Base-by-base conservation (phyloP, 2,888 invertebrate genomes). In the Hydriomena furcata region DNA sequence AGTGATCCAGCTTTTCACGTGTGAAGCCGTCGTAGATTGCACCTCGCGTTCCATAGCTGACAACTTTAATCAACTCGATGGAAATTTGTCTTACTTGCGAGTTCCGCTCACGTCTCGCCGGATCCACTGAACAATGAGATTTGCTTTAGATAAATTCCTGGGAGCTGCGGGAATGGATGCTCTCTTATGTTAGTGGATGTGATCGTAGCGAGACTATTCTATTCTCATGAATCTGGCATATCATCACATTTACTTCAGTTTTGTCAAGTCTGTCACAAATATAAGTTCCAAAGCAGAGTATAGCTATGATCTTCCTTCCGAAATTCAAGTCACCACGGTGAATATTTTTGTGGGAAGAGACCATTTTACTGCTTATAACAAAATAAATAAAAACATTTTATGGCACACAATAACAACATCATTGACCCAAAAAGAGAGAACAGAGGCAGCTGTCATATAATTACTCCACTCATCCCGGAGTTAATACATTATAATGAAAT, bases 51-150 rank as follows among this genome's bases (percentile, higher is more conserved):
- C 71, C 64, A 60, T 68, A 68, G 65, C 82, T 79, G 82, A 81
- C 82, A 82, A 82, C 76, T 85, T 85, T 84, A 87, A 86, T 85
- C 83, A 85, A 83, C 71, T 78, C 82, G 76, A 82, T 84, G 81
- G 79, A 77, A 84, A 84, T 85, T 84, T 76, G 81, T 84, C 81
- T 86, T 83, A 76, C 76, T 80, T 79, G 77, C 63, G 71, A 80
- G 78, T 83, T 83, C 80, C 71, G 67, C 75, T 79, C 83, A 81
- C 82, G 81, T 84, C 75, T 77, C 73, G 62, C 55, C 67, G 72
- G 71, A 78, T 82, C 74, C 72, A 71, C 68, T 68, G 76, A 79
- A 83, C 83, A 84, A 82, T 78, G 82, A 81, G 81, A 83, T 84
- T 83, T 82, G 76, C 84, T 79, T 76, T 81, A 76, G 76, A 79